These are phyloP conservation scores for Carollia perspicillata DNA, from an alignment of 2,113 vertebrate species.

Conservation along the genomic window DNA sequence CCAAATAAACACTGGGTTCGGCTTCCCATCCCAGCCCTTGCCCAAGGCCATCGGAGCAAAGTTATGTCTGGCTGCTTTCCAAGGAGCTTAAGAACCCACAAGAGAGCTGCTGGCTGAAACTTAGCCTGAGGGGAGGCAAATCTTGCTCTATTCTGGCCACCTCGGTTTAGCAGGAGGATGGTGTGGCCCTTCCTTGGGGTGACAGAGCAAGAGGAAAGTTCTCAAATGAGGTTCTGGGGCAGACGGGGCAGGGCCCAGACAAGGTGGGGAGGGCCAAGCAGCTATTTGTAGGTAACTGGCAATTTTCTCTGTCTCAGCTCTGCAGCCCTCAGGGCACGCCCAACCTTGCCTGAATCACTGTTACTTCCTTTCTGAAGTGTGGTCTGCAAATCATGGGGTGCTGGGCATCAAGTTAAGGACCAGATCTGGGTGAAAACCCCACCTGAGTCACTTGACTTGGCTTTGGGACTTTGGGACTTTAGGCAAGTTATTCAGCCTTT, in stretches of 20 bases:
- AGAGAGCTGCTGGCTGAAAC: not conserved
- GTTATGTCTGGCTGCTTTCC: conserved; percentile 37
- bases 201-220: not conserved
- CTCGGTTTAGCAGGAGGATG: not conserved
- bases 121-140: not conserved
- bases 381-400: not conserved
- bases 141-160: not conserved
- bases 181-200: not conserved
- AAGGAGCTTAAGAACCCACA: not conserved
- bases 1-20: conserved; percentile 33
- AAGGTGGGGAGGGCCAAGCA: not conserved
- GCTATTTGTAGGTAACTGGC: not conserved
- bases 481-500: not conserved
- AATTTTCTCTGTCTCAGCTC: not conserved
- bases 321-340: not conserved
- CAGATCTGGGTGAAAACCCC: not conserved
- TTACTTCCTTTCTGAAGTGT: not conserved
- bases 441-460: not conserved
- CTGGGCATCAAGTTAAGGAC: not conserved
- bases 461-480: not conserved
- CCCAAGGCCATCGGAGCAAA: not conserved
- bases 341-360: not conserved
- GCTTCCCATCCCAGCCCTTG: conserved; percentile 32
- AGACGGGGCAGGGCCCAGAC: not conserved
- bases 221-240: not conserved